Evolutionary conservation across 2,113 vertebrate species (phyloP).

Genomic region (Antigone vipio): DNA sequence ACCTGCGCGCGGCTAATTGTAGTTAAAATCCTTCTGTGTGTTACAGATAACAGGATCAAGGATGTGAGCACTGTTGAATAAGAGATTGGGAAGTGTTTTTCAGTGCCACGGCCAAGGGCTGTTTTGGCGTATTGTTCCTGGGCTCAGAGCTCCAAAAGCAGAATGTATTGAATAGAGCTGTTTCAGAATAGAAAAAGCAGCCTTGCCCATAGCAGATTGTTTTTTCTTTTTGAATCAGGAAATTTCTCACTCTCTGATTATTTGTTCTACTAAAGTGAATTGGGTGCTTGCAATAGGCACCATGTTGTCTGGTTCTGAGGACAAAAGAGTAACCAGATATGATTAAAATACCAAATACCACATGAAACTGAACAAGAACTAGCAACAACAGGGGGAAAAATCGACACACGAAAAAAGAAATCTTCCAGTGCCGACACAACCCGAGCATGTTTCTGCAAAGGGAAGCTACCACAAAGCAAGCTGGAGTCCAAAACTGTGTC

Average conservation of each 20-base stretch:
- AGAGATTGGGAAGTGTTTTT: neutral
- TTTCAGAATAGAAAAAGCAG: neutral
- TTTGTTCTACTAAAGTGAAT: neutral
- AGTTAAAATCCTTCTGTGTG: constrained; percentile 6
- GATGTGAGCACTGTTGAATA: neutral
- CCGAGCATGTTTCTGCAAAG: neutral
- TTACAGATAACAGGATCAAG: constrained; percentile 34
- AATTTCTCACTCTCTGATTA: constrained; percentile 23
- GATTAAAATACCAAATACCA: neutral
- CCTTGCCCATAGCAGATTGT: neutral
- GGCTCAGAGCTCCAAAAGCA: neutral
- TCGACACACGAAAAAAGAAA: neutral
- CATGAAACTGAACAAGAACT: neutral
- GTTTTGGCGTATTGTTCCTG: constrained; percentile 7
- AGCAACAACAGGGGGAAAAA: neutral
- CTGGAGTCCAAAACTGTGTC: neutral
- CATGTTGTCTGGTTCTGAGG: neutral
- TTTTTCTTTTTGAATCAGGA: neutral
- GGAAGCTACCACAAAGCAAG: neutral
- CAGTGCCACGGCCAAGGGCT: neutral
- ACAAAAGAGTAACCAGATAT: constrained; percentile 17
- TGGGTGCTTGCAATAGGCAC: constrained; percentile 14
- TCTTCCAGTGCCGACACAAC: neutral
- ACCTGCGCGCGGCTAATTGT: neutral
- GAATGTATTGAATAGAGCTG: neutral